Evolutionary conservation across 1,140 invertebrate genomes (phyloP).

Genomic region (Streblospio benedicti): DNA sequence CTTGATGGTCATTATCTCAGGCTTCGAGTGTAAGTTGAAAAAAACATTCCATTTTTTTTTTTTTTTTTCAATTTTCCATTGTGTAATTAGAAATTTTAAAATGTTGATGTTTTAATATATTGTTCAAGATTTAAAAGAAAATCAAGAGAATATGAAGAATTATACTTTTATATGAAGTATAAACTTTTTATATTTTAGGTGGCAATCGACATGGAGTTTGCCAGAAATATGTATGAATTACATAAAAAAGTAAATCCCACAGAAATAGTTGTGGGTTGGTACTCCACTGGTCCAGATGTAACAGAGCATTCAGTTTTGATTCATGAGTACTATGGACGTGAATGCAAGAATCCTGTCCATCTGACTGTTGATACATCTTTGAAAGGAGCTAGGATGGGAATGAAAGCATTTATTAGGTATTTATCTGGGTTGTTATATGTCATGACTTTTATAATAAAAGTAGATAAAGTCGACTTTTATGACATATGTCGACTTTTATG

Average conservation of each 20-base stretch:
- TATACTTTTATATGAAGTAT: not conserved
- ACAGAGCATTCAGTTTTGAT: constrained; percentile 93
- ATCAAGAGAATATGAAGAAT: too few relatives aligned
- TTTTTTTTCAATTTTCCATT: too few relatives aligned
- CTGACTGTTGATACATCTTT: constrained; percentile 87
- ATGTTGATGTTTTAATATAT: too few relatives aligned
- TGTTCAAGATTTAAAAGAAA: too few relatives aligned
- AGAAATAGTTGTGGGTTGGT: constrained; percentile 90
- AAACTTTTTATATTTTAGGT: constrained; percentile 55
- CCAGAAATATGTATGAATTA: constrained; percentile 86
- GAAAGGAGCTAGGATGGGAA: constrained; percentile 68
- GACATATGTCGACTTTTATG: too few relatives aligned
- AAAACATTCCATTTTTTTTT: too few relatives aligned
- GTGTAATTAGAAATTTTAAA: too few relatives aligned
- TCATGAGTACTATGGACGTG: constrained; percentile 87
- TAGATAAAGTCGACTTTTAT: too few relatives aligned
- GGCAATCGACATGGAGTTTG: constrained; percentile 89
- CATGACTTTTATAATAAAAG: too few relatives aligned
- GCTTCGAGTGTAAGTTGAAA: too few relatives aligned
- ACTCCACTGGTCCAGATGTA: constrained; percentile 86
- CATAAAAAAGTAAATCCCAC: constrained; percentile 81
- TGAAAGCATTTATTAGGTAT: constrained; percentile 79
- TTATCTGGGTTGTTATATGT: too few relatives aligned
- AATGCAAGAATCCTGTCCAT: constrained; percentile 87
- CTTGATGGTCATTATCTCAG: too few relatives aligned